Evolutionary conservation across 2,113 vertebrate species (phyloP).

Genomic region (Sisor rabdophorus): DNA sequence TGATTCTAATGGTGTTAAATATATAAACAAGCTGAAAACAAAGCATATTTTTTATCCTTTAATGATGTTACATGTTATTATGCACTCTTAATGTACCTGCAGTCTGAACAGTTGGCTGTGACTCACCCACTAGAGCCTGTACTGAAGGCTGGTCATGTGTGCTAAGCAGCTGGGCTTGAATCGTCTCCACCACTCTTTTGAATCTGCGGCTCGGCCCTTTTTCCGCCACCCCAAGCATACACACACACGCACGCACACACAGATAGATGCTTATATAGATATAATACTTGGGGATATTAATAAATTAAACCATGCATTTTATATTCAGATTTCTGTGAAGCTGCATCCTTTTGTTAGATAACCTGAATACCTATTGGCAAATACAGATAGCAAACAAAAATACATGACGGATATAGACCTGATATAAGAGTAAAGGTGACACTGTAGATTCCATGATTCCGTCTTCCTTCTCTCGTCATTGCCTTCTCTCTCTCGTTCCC

Average conservation of each 20-base stretch:
- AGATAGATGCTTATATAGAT: neutral
- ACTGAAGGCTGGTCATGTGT: slow-evolving; percentile 86
- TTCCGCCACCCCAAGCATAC: neutral
- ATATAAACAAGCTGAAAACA: neutral
- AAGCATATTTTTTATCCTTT: neutral
- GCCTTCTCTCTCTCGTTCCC: slow-evolving; percentile 72
- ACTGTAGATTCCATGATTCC: slow-evolving; percentile 83
- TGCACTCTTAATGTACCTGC: slow-evolving; percentile 1
- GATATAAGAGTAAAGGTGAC: slow-evolving; percentile 92
- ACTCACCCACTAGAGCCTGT: slow-evolving; percentile 82
- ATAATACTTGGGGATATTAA: neutral
- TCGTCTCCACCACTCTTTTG: slow-evolving; percentile 89
- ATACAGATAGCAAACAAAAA: neutral
- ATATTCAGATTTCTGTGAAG: neutral
- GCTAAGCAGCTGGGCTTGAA: slow-evolving; percentile 89
- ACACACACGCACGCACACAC: neutral
- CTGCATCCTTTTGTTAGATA: neutral
- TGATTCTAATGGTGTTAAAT: no score
- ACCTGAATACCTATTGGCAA: neutral
- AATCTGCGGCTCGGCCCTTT: slow-evolving; percentile 89
- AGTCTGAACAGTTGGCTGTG: neutral
- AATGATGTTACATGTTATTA: neutral
- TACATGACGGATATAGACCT: slow-evolving; percentile 55
- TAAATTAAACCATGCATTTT: neutral
- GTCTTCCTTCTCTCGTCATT: slow-evolving; percentile 72